phyloP scores from a whole-genome alignment of 2,797 vertebrate species.

The Siniperca undulata region DNA sequence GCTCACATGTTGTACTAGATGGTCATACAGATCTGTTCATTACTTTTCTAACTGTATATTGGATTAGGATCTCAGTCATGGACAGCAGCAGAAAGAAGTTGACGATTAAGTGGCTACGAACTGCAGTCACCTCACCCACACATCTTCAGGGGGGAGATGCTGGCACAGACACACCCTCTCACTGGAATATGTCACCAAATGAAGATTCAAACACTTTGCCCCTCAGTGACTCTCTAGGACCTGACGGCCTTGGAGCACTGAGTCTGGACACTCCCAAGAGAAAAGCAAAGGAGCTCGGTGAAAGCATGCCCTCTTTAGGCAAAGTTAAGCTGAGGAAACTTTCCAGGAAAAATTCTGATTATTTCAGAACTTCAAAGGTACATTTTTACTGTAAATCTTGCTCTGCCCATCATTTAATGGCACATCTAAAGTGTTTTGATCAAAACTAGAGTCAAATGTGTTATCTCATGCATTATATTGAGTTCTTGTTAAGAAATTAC shows the following conservation, averaged over 20 bases:
- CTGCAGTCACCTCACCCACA: conserved; percentile 36
- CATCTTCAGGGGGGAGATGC: conserved; percentile 29
- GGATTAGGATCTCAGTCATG: conserved; percentile 63
- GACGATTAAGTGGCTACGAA: conserved; percentile 59
- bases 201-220: conserved; percentile 32
- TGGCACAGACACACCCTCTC: conserved; percentile 34
- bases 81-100: conserved; percentile 64
- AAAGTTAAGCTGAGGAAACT: conserved; percentile 66
- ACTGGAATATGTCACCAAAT: conserved; percentile 1
- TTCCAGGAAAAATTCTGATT: conserved; percentile 37
- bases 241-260: conserved; percentile 55
- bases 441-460: background rate
- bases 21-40: background rate
- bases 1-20: background rate
- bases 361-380: conserved; percentile 56
- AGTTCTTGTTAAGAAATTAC: background rate
- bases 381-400: background rate
- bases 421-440: background rate
- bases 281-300: conserved; percentile 42
- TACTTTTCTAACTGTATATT: background rate
- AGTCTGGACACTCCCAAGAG: conserved; percentile 78
- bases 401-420: background rate
- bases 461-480: background rate
- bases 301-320: conserved; percentile 17
- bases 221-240: conserved; percentile 65